Base-by-base conservation (phyloP, 2,113 vertebrate genomes). In the Pagrus major region DNA sequence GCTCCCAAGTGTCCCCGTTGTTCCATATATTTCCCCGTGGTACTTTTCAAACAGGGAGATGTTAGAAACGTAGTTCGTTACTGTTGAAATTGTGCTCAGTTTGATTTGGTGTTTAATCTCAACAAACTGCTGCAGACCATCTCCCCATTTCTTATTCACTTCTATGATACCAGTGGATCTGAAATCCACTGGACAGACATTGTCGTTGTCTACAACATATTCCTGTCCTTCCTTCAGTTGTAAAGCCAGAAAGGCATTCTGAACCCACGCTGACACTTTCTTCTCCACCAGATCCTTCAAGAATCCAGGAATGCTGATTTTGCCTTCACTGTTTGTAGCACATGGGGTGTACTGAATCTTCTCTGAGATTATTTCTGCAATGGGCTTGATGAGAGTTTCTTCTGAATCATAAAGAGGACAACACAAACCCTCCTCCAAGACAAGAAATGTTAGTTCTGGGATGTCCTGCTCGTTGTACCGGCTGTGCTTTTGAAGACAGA, bases 21-120 rank as follows among this genome's bases (percentile, higher is more conserved):
- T 76, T 52, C 83, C 83, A 18, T 80, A 85, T 52, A 85, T 80
- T 51, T 85, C 71, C 0, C 76, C 71, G 2, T 76, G 4, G 54
- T 85, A 85, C 33, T 67, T 80, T 54, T 76, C 27, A 71, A 85
- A 85, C 20, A 84, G 66, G 9, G 77, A 52, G 0, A 80, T 0
- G 3, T 80, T 85, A 6, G 77, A 85, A 42, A 85, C 15, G 0
- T 76, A 85, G 2, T 85, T 85, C 25, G 71, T 80, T 37, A 84
- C 77, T 25, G 46, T 33, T 61, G 83, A 80, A 59, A 76, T 47
- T n/a, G 77, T 71, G 83, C 83, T 80, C 27, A 85, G 35, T 66
- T 85, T 76, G 44, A 67, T 46, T 71, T 80, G 60, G n/a, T 85
- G 83, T 71, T 85, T 85, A 1, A 85, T 76, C 67, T 85, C 83